Conservation (phyloP, 35 echinoderm and acorn worm genomes). For the Patiria miniata region DNA sequence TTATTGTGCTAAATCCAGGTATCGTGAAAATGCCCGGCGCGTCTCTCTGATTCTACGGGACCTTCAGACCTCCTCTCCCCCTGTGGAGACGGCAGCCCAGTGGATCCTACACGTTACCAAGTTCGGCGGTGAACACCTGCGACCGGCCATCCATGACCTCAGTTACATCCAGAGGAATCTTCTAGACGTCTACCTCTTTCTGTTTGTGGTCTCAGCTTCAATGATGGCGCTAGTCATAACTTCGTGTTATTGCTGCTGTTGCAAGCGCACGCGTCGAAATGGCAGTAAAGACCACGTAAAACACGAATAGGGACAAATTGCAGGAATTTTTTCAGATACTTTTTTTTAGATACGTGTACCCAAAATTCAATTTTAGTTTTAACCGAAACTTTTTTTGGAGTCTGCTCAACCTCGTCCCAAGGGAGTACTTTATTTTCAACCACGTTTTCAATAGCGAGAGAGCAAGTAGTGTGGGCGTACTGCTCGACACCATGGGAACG, state of each 20-base stretch:
- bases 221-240: not conserved
- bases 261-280: not conserved
- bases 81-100: not conserved
- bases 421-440: too few species aligned
- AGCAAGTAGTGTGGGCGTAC: too few species aligned
- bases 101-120: constrained; percentile 6
- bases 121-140: not conserved
- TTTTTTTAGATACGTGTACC: too few species aligned
- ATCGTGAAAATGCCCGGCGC: not conserved
- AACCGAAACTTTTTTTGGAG: too few species aligned
- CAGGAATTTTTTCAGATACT: too few species aligned
- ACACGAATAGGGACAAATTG: too few species aligned
- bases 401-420: too few species aligned
- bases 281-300: too few species aligned
- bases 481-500: too few species aligned
- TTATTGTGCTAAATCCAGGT: not conserved
- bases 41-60: not conserved
- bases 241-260: not conserved
- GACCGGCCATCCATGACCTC: not conserved
- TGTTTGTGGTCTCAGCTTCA: not conserved
- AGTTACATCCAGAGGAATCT: not conserved
- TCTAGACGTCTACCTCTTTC: not conserved
- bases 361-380: too few species aligned
- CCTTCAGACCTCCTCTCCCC: not conserved
- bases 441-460: too few species aligned